These are phyloP conservation scores for Hyposmocoma kahamanoa DNA, from an alignment of 1,140 invertebrate genomes.

Conservation along the genomic window DNA sequence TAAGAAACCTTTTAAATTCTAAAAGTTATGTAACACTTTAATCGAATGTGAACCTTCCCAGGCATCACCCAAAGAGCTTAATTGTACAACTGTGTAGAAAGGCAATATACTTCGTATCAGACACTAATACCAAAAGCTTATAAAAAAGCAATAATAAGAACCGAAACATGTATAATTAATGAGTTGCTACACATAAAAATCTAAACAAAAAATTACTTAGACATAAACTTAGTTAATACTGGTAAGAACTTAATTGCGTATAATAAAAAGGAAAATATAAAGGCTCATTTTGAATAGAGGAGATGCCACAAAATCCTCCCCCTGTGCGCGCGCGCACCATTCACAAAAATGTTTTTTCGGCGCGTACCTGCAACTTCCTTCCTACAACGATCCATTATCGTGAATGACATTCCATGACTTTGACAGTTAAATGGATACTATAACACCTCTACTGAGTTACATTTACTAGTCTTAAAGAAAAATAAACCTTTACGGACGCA, in stretches of 20 bases:
- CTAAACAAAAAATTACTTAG: too few species aligned
- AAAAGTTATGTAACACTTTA: too few species aligned
- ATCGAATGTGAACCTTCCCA: too few species aligned
- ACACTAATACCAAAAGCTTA: too few species aligned
- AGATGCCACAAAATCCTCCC: slow-evolving; percentile 26
- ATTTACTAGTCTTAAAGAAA: neutral
- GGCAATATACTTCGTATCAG: too few species aligned
- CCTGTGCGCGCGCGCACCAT: slow-evolving; percentile 26
- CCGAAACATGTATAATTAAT: too few species aligned
- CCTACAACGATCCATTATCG: slow-evolving; percentile 56
- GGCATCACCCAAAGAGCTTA: too few species aligned
- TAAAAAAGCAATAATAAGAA: too few species aligned
- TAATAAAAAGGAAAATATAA: neutral
- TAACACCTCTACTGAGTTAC: slow-evolving; percentile 28
- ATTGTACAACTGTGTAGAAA: too few species aligned
- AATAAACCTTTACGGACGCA: neutral
- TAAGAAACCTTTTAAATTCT: too few species aligned
- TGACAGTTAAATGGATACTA: slow-evolving; percentile 58
- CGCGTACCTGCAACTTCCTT: slow-evolving; percentile 64
- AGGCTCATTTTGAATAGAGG: neutral
- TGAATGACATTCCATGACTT: slow-evolving; percentile 52
- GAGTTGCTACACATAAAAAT: too few species aligned
- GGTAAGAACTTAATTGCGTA: neutral
- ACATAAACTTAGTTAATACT: too few species aligned
- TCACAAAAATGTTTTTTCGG: slow-evolving; percentile 38